These are phyloP conservation scores for Onychostoma macrolepis DNA, from an alignment of 2,113 vertebrate species.

Conservation along the genomic window DNA sequence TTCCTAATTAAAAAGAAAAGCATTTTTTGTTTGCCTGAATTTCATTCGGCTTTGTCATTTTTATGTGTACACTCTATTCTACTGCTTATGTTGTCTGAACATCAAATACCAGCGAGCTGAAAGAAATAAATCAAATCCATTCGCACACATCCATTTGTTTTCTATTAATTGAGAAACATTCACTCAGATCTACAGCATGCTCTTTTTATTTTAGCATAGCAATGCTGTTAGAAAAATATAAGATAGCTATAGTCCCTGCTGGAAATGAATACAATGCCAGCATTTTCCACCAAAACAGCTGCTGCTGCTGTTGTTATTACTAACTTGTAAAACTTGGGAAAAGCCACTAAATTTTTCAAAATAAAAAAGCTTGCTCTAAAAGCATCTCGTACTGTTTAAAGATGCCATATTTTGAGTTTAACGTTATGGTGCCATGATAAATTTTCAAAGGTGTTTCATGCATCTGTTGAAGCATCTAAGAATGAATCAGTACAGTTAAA, in stretches of 20 bases:
- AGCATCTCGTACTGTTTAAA: background rate
- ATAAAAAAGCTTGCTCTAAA: background rate
- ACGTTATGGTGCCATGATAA: background rate
- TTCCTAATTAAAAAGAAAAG: slow-evolving; percentile 60
- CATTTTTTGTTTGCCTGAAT: slow-evolving; percentile 50
- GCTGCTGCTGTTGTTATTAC: background rate
- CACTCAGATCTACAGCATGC: background rate
- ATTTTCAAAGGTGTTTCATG: background rate
- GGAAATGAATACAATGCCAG: background rate
- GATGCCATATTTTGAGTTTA: background rate
- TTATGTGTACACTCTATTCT: background rate
- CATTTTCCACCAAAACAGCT: slow-evolving; percentile 4
- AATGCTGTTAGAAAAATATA: background rate
- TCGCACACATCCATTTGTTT: background rate
- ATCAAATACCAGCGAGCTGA: background rate
- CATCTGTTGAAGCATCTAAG: background rate
- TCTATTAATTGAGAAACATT: slow-evolving; percentile 1
- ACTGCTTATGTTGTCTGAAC: background rate
- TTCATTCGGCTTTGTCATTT: background rate
- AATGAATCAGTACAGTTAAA: background rate
- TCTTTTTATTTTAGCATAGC: background rate
- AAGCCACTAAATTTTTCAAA: background rate
- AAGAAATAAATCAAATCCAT: background rate
- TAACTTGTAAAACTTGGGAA: background rate
- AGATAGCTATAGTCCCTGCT: background rate